Evolutionary conservation across 2,113 vertebrate species (phyloP), one percentile per base, ranked within the genome.

Genomic region (Calidris pygmaea): DNA sequence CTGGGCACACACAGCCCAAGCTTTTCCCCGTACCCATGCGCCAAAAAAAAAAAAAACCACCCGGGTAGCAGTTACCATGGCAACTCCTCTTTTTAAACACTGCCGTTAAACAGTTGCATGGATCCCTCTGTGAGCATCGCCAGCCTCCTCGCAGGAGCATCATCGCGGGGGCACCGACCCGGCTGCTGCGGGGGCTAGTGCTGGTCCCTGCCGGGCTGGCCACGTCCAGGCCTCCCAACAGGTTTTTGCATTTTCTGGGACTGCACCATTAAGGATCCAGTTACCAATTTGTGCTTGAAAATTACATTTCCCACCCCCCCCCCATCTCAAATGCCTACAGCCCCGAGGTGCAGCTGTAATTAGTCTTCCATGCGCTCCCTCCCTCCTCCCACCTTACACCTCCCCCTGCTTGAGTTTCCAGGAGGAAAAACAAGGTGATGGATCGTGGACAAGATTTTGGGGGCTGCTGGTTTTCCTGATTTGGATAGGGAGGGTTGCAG

Each of bases 41-140:
- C 70, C 10, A 12, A 9, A 62, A 79, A 73, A 9, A 62, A 79
- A 73, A 80, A 67, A 27, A 60, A 23, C 26, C 53, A 21, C 27
- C 30, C 9, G 62, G 82, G 81, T 67, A 91, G 85, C 87, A 5
- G 95, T 96, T 95, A 75, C 93, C 91, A 94, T 95, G 93, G 87
- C 50, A 95, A 97, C 95, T 53, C 32, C 75, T 79, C 81, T 70
- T 70, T 93, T 95, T 93, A 94, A 95, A 87, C 87, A 6, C 63
- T 29, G 74, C 85, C 37, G 62, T 93, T 93, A 82, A 94, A 89
- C 81, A 62, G 53, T 91, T 55, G 59, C 22, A 8, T 29, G 3
- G 24, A 48, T 34, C 43, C 66, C 43, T 70, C 34, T 6, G 26
- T 4, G 9, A 29, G 78, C 82, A 47, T 48, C 50, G 2, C 0